Conservation (phyloP, 2,888 invertebrate genomes). For the Lasius platythorax region DNA sequence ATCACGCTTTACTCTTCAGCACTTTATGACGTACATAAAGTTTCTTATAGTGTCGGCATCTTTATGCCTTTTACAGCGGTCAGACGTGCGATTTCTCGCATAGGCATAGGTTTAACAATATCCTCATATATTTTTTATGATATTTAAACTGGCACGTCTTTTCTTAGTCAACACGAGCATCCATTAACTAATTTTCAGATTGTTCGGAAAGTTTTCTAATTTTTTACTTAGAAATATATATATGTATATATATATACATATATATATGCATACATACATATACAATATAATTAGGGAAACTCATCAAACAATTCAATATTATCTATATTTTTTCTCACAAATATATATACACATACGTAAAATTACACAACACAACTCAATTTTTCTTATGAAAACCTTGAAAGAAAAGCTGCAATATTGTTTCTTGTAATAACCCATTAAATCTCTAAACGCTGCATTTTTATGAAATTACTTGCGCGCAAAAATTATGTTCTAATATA, state of each 20-base stretch:
- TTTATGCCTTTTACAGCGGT: background rate
- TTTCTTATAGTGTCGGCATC: background rate
- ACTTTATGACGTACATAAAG: background rate
- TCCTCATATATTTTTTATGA: constrained; percentile 14
- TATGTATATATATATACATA: background rate
- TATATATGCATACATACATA: no score
- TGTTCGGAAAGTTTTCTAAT: background rate
- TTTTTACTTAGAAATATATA: background rate
- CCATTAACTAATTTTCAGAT: background rate
- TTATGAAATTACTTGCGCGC: no score
- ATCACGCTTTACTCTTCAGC: background rate
- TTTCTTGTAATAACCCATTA: no score
- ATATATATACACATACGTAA: no score
- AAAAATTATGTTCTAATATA: no score
- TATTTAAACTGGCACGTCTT: background rate
- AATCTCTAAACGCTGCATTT: no score
- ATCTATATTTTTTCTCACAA: background rate
- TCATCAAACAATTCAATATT: no score
- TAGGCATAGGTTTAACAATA: background rate
- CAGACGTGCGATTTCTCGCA: background rate
- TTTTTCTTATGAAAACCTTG: no score
- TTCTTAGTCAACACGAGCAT: background rate
- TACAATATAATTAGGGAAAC: no score
- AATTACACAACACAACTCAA: no score
- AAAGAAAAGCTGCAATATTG: no score